A percentile compares a stretch with the other conserved stretches of the same genome.
These are phyloP conservation scores for Margarornis squamiger DNA, from an alignment of 2,797 vertebrate genomes.

Conservation along the genomic window DNA sequence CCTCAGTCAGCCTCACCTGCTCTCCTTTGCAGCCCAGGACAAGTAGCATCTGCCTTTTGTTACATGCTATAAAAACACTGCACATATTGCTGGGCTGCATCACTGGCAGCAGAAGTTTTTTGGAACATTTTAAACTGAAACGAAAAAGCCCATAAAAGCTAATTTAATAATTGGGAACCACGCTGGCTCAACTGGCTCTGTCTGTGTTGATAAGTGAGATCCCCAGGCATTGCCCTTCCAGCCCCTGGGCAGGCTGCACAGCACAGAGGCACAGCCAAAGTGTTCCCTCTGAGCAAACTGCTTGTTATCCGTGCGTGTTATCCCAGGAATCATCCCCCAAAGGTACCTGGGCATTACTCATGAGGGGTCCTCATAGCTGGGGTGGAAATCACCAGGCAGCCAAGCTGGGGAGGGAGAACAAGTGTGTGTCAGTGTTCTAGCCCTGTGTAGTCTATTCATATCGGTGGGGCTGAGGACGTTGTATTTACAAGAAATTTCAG, in stretches of 20 bases:
- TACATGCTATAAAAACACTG: neutral
- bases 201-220: neutral
- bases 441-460: neutral
- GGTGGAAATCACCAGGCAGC: neutral
- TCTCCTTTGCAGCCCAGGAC: neutral
- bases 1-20: neutral
- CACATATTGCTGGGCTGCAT: neutral
- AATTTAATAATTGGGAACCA: neutral
- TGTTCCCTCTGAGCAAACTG: rapidly evolving
- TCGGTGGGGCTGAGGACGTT: neutral
- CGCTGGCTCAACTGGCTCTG: neutral
- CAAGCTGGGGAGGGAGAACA: neutral
- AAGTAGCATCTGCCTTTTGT: neutral
- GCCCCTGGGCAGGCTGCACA: neutral
- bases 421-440: neutral
- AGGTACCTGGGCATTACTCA: neutral
- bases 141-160: neutral
- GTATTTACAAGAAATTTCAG: constrained; percentile 5
- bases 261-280: neutral
- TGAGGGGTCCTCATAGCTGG: neutral
- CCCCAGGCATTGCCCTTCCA: neutral
- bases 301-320: neutral
- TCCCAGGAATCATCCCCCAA: neutral
- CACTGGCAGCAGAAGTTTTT: neutral
- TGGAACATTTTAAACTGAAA: neutral